Base-by-base conservation (phyloP, 1,140 invertebrate genomes). In the Aphidius ervi region DNA sequence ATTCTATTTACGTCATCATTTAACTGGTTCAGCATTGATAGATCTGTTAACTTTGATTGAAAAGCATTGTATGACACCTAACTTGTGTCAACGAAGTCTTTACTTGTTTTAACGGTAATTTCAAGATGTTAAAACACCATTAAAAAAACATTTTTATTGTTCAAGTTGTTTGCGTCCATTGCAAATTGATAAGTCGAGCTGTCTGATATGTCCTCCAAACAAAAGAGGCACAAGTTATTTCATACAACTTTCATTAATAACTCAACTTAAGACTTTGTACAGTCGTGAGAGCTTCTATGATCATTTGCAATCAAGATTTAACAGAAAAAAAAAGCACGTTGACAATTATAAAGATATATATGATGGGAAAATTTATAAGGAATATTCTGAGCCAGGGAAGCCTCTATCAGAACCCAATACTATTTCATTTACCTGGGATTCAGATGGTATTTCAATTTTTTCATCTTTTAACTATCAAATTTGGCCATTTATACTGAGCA, bases 31-130 rank as follows among this genome's bases (percentile, higher is more conserved):
- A 45, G 59, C 57, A 37, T 48, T 63, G 40, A 20, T 31, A 31
- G 62, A 59, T 59, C 4, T 62, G 10, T 23, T 58, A 9, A 20
- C 7, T 9, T 6, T 58, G 3, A 45, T 58, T 9, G 10, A n/a
- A n/a, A 10, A 55, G 9, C 56, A 58, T 45, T 63, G 57, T 50
- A 20, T 41, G 10, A 5, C n/a, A 45, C 46, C 46, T 5, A 50
- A 55, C 20, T 7, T 3, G n/a, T 56, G 62, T n/a, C 5, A 46
- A n/a, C 56, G 16, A 58, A 56, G 45, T 9, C 46, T 59, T 9
- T 63, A 63, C 43, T 39, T 9, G 9, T 63, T 63, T 40, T 42
- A 50, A 55, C 42, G 56, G 56, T 59, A 49, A 40, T 63, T 63
- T 37, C 7, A 58, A 46, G 49, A 55, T 37, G 37, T 58, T 20